These are phyloP conservation scores for Conger conger DNA, from an alignment of 2,113 vertebrate genomes.

Conservation along the genomic window DNA sequence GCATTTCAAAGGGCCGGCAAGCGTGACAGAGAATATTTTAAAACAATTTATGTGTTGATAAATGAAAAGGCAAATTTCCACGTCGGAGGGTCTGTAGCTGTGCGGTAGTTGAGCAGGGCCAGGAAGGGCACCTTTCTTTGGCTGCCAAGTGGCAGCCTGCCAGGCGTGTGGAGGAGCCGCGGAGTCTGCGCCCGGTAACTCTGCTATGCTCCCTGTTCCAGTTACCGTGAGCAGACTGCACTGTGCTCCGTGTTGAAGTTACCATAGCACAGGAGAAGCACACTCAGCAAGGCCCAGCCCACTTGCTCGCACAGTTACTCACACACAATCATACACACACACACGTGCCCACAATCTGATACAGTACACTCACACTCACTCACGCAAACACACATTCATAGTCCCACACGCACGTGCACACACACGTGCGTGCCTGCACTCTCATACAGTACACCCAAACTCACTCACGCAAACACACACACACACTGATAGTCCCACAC, in stretches of 20 bases:
- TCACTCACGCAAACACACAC: background rate
- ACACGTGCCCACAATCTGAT: background rate
- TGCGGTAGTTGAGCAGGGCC: slow-evolving; percentile 66
- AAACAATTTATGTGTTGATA: slow-evolving; percentile 72
- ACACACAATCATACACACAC: slow-evolving; percentile 26
- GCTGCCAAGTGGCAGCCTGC: slow-evolving; percentile 72
- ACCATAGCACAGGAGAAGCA: slow-evolving; percentile 56
- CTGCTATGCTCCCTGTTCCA: no score
- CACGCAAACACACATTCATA: background rate
- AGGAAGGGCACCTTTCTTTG: slow-evolving; percentile 78
- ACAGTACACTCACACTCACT: background rate
- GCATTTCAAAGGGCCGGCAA: slow-evolving; percentile 57
- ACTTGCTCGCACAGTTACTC: background rate
- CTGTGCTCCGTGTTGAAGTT: no score
- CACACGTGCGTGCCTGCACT: background rate
- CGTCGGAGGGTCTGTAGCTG: slow-evolving; percentile 65
- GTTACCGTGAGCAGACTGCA: no score
- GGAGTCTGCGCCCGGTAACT: slow-evolving; percentile 75
- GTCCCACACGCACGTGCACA: background rate
- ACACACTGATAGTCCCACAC: background rate
- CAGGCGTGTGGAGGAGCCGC: slow-evolving; percentile 71
- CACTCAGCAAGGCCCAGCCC: background rate
- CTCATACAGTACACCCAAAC: no score
- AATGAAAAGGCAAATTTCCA: slow-evolving; percentile 73
- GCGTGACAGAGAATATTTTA: slow-evolving; percentile 66